Base-by-base conservation (phyloP, 2,888 invertebrate genomes). In the Andrena praecox region DNA sequence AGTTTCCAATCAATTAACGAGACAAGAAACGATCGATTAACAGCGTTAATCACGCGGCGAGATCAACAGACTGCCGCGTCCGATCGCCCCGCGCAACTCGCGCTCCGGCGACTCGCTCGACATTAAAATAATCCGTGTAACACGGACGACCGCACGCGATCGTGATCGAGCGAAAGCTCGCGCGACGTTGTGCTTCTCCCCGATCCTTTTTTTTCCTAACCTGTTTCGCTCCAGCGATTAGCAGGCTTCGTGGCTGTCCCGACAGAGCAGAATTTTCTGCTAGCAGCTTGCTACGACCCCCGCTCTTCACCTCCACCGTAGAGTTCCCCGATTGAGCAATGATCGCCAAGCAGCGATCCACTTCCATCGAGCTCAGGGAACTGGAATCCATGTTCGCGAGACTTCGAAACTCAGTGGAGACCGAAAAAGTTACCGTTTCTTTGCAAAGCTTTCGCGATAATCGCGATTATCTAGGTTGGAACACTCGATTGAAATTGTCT, bases 221-320 rank as follows among this genome's bases (percentile, higher is more conserved):
- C 88, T 85, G 82, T 75, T 85, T 76, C 64, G 62, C 31, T 7
- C 42, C 1, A 6, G 20, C 76, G 75, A 80, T 81, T 82, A 75
- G 63, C 35, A 33, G 24, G 33, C 59, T 74, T 52, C 54, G 77
- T 68, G 63, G 52, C 12, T 42, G 64, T 5, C 10, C 24, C 60
- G 72, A 59, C n/a, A 42, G 52, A 48, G 29, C 63, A 29, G 35
- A 67, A 64, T 75, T 82, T 63, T 20, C 67, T 35, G 7, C 24
- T n/a, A 59, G 27, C 48, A n/a, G 31, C 2, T 72, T 35, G 8
- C 29, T 75, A 60, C 35, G 72, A 59, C 31, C 7, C 54, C 31
- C 56, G 31, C n/a, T 71, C 68, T n/a, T 33, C 66, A 7, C 48
- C 7, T 64, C 20, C 33, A 64, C 56, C 24, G 12, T 7, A 5